Evolutionary conservation across 92 coral and sea anemone genomes (phyloP).

Genomic region (Phenganax subtilis): DNA sequence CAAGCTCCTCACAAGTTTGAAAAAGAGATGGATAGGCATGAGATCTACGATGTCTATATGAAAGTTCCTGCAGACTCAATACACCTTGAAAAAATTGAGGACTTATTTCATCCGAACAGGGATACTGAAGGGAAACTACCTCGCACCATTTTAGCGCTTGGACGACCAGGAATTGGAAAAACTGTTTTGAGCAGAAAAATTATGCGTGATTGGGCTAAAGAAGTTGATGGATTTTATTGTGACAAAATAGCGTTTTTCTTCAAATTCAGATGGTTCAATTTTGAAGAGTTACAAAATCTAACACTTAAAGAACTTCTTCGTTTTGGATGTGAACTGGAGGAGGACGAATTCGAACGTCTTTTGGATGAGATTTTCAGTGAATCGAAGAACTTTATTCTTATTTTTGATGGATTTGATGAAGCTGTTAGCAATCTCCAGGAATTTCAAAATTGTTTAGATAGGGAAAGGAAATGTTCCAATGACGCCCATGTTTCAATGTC

Average conservation of each 20-base stretch:
- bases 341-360: not conserved
- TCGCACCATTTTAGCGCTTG: no score
- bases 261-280: constrained; percentile 48
- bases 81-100: constrained; percentile 29
- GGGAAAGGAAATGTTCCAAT: not conserved
- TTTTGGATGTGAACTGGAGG: not conserved
- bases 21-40: constrained; percentile 31
- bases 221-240: not conserved
- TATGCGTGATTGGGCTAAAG: constrained; percentile 47
- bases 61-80: constrained; percentile 31
- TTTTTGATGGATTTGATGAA: constrained; percentile 71
- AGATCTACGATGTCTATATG: constrained; percentile 39
- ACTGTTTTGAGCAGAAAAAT: constrained; percentile 48
- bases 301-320: constrained; percentile 41
- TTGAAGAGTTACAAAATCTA: constrained; percentile 18
- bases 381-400: constrained; percentile 39
- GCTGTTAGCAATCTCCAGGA: constrained; percentile 1
- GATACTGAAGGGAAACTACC: constrained; percentile 26
- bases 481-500: constrained; percentile 26
- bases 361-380: not conserved
- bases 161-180: no score
- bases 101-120: constrained; percentile 41
- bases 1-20: not conserved
- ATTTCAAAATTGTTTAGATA: no score
- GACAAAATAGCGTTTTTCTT: constrained; percentile 38